phyloP scores from a whole-genome alignment of 2,888 invertebrate species.

The Sarcophaga variegata region DNA sequence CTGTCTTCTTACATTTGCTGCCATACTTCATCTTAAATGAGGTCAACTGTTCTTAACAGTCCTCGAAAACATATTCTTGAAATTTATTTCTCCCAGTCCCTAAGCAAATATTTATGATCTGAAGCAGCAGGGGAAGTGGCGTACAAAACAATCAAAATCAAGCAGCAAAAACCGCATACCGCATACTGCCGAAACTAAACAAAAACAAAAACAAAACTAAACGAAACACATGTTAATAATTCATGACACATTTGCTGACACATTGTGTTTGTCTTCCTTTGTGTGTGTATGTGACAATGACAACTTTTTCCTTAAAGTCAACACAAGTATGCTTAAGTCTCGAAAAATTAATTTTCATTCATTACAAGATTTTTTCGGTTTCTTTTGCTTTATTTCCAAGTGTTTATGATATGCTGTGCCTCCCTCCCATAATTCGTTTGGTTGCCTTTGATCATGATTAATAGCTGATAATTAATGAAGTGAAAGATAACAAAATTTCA shows the following conservation, averaged over 20 bases:
- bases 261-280: slow-evolving; percentile 7
- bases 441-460: slow-evolving; percentile 34
- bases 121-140: background rate
- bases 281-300: background rate
- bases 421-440: background rate
- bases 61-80: background rate
- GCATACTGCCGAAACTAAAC: background rate
- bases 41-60: slow-evolving; percentile 41
- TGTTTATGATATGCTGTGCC: background rate
- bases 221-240: slow-evolving; percentile 59
- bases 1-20: slow-evolving; percentile 18
- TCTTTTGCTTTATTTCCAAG: background rate
- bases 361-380: background rate
- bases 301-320: background rate
- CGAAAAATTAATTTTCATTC: background rate
- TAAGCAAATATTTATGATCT: slow-evolving; percentile 8
- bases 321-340: background rate
- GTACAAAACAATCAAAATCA: no score
- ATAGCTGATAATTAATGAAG: slow-evolving; percentile 46
- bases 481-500: slow-evolving; percentile 30
- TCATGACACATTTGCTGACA: slow-evolving; percentile 60
- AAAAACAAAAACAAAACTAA: background rate
- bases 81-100: slow-evolving; percentile 1
- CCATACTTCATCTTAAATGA: slow-evolving; percentile 31
- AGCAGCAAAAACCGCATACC: background rate